Base-by-base conservation (phyloP, 2,113 vertebrate species). In the Glaucomys volans region DNA sequence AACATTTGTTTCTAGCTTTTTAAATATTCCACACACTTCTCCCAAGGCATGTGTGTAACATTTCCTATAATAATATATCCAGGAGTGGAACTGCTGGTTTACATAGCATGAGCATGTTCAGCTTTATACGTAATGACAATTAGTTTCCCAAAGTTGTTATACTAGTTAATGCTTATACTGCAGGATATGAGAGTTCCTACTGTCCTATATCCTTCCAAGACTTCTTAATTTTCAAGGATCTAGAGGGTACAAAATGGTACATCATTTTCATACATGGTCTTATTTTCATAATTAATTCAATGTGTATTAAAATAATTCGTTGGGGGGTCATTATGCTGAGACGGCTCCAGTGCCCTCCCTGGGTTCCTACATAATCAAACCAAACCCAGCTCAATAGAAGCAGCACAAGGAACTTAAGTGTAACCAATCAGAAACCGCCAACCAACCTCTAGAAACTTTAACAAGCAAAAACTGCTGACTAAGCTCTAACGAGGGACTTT, bases 211-310 rank as follows among this genome's bases (percentile, higher is more conserved):
- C 54, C 1, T 90, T 47, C 40, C 42, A 54, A 77, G 54, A 59
- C 26, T 81, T 66, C 44, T 40, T 35, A 69, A 91, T 71, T 91
- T 72, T 82, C 44, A 86, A 37, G n/a, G 54, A 18, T 62, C 47
- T 32, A 3, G 18, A 67, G 81, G 24, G 18, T 94, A 44, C 87
- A 95, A 95, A 77, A 85, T 42, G 9, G 10, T 40, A 89, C 54
- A 13, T 72, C 37, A 40, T 7, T 64, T n/a, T n/a, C n/a, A n/a
- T n/a, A n/a, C n/a, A 32, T 71, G 42, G n/a, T 66, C 64, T 59
- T 86, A 54, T 71, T 85, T 67, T 94, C 47, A 44, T 90, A 79
- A 79, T 77, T 67, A 90, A 69, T 44, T 67, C 72, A 59, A 50
- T 10, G 50, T 50, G 13, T 35, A 42, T 59, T 59, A 62, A 82